Base-by-base conservation (phyloP, 2,113 vertebrate genomes). In the Grallaria varia region DNA sequence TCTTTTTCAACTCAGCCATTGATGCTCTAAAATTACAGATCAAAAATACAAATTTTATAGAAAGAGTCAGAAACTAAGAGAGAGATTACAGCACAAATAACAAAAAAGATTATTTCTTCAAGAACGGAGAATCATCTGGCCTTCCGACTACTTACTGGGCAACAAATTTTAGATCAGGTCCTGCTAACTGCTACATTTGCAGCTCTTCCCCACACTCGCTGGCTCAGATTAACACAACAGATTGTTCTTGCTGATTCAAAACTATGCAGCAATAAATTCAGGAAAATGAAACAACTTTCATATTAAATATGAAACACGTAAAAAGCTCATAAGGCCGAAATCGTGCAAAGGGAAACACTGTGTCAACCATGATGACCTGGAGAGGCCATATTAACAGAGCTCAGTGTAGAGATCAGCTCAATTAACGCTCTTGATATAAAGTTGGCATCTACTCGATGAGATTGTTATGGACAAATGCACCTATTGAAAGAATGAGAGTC, bases 161-260 rank as follows among this genome's bases (percentile, higher is more conserved):
- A 76, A 71, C 18, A 55, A 81, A 72, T 91, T 87, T 77, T 79
- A 83, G n/a, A 83, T 91, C 66, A 89, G 67, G 91, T 84, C 49
- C 80, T 80, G 35, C 24, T 74, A 87, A 68, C 62, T 50, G 45
- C 39, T 52, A 44, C 2, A 1, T 72, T 76, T 90, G 60, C 15
- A 66, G 67, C 44, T 84, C 90, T 50, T 84, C 64, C 49, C 42
- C 62, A 19, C 20, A 84, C 52, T 73, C 72, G 31, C 58, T 92
- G 56, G 80, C 58, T 89, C 44, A 94, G 96, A 96, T 76, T 89
- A 93, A 84, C 84, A 96, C 71, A 95, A 92, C 73, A 92, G 80
- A 95, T 82, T 80, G 90, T 45, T 47, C 72, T 62, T 60, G 78
- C 42, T 20, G 76, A 95, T 64, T 71, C n/a, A 87, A 87, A 97